Base-by-base conservation (phyloP, 1,140 invertebrate species). In the Neocloeon triangulifer region DNA sequence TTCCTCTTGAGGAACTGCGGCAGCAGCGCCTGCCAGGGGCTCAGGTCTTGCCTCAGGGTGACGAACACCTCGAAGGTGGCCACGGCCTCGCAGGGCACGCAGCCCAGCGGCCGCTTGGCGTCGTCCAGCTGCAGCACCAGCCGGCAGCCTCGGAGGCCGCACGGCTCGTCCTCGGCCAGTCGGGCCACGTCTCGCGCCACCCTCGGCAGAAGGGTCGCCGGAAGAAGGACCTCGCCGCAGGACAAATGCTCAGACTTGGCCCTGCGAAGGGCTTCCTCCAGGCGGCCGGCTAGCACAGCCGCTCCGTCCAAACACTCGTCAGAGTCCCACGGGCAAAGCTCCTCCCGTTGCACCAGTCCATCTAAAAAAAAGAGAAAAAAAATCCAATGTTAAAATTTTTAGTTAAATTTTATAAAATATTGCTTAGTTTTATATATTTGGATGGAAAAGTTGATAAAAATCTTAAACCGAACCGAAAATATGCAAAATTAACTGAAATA, bases 1-100 rank as follows among this genome's bases (percentile, higher is more conserved):
- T 82, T 52, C 51, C 80, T 80, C 76, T 79, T 80, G 54, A 80
- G 61, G 53, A 82, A 80, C 50, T 79, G 73, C 45, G 76, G 78
- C 51, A 82, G 58, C 40, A 79, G 55, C 38, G 69, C 73, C 37
- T 76, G 73, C 80, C 80, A 88, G 39, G 73, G 68, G 35, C 69
- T 72, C 20, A 66, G 61, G 43, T 76, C 73, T 48, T 82, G 77
- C 51, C 76, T 78, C 18, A 88, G 58, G 12, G 78, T 82, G 19
- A 84, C 56, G 49, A 74, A 76, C 36, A 84, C 58, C 53, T 85
- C 78, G 45, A 85, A 85, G 15, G 81, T 88, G 15, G 79, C 72
- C 20, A 82, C 71, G 7, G 75, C 77, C n/a, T n/a, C n/a, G n/a
- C n/a, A n/a, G n/a, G n/a, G n/a, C 45, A 58, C 53, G 41, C 61